A percentile compares a stretch with the other conserved stretches of the same genome.
These are phyloP conservation scores for Lordiphosa andalusiaca DNA, from an alignment of 2,888 invertebrate genomes.

Conservation along the genomic window DNA sequence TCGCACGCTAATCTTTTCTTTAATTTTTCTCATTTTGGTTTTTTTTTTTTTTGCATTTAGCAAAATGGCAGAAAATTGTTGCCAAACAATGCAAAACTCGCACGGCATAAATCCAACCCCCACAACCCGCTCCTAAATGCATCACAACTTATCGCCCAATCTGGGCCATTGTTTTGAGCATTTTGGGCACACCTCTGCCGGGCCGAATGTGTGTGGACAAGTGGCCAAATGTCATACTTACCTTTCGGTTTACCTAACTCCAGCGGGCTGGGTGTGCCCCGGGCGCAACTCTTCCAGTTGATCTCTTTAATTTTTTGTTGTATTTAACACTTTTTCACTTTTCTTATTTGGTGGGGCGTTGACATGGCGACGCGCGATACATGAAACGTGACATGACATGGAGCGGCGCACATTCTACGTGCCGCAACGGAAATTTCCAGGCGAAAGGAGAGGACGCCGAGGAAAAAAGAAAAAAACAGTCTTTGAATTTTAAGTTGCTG, in stretches of 20 bases:
- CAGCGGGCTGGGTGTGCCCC: too few relatives aligned
- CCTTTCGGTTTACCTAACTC: too few relatives aligned
- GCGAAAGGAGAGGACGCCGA: slow-evolving; percentile 15
- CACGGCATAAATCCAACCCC: slow-evolving; percentile 54
- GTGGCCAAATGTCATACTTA: too few relatives aligned
- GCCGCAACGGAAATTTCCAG: slow-evolving; percentile 35
- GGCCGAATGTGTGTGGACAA: too few relatives aligned
- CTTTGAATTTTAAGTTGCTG: slow-evolving; percentile 41
- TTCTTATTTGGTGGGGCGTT: slow-evolving; percentile 49
- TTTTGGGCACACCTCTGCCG: slow-evolving; percentile 10
- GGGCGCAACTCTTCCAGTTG: slow-evolving; percentile 36
- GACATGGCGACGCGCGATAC: slow-evolving; percentile 47
- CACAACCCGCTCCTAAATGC: slow-evolving; percentile 41
- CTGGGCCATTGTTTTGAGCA: slow-evolving; percentile 26
- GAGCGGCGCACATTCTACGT: slow-evolving; percentile 39
- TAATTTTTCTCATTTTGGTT: too few relatives aligned
- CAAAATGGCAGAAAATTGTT: slow-evolving; percentile 8
- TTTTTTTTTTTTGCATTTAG: too few relatives aligned
- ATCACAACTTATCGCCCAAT: slow-evolving; percentile 43
- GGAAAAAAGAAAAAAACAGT: slow-evolving; percentile 18
- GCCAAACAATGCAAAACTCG: slow-evolving; percentile 55
- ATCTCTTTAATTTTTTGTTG: not conserved
- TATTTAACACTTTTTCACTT: slow-evolving; percentile 1
- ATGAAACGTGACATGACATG: slow-evolving; percentile 55
- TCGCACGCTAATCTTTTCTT: slow-evolving; percentile 47